Evolutionary conservation across 2,888 invertebrate genomes (phyloP).

Genomic region (Drosophila meridiana): DNA sequence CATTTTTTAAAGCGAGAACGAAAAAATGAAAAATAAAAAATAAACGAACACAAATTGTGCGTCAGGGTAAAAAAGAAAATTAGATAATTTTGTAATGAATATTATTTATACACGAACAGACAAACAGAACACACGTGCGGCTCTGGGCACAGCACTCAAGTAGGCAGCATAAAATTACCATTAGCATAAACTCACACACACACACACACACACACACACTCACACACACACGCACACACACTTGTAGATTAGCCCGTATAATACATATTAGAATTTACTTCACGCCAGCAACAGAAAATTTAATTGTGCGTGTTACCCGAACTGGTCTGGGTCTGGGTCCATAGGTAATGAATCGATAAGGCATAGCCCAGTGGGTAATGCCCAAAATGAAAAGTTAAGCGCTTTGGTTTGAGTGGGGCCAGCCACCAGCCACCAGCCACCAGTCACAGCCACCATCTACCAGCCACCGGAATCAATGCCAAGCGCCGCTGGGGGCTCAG

Average conservation of each 20-base stretch:
- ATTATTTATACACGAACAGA: constrained; percentile 40
- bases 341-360: constrained; percentile 57
- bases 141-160: constrained; percentile 38
- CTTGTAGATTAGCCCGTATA: constrained; percentile 55
- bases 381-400: constrained; percentile 34
- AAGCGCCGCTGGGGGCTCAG: background rate
- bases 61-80: constrained; percentile 33
- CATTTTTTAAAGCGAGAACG: constrained; percentile 31
- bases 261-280: constrained; percentile 56
- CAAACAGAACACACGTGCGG: constrained; percentile 20
- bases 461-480: background rate
- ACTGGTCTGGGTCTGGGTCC: constrained; percentile 4
- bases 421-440: background rate
- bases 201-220: background rate
- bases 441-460: background rate
- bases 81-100: constrained; percentile 69
- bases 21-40: constrained; percentile 10
- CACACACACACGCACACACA: constrained; percentile 2
- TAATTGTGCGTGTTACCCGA: constrained; percentile 65
- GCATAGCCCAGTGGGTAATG: constrained; percentile 24
- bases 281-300: constrained; percentile 49
- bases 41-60: constrained; percentile 51
- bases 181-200: constrained; percentile 38
- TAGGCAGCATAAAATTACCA: constrained; percentile 60
- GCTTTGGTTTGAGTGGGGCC: constrained; percentile 1